Percentiles rank a stretch among this genome's conserved stretches.
Conservation (phyloP, 64 coral and sea anemone genomes). For the Stichodactyla helianthus region DNA sequence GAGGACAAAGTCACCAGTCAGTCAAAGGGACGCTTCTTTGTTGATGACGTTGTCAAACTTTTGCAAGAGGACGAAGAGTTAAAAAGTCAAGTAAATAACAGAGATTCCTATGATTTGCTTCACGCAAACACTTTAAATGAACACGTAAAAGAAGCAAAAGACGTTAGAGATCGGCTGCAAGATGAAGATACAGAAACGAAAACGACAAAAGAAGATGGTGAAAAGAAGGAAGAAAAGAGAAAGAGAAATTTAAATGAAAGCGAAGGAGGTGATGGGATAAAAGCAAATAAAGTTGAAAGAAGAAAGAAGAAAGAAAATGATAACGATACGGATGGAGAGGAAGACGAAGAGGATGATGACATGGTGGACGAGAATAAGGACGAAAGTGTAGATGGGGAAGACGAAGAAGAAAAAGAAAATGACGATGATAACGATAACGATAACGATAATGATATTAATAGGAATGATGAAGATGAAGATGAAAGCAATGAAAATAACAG, state of each 20-base stretch:
- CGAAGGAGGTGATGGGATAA: not conserved
- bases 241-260: not conserved
- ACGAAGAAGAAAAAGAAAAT: not conserved
- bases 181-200: not conserved
- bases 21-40: not conserved
- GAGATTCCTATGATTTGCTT: not conserved
- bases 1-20: not conserved
- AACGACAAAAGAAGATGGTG: not conserved
- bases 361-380: not conserved
- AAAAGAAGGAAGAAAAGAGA: not conserved
- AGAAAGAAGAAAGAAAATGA: not conserved
- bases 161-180: not conserved
- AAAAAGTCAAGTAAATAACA: not conserved
- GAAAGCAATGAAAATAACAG: no score
- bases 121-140: not conserved
- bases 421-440: not conserved
- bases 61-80: not conserved
- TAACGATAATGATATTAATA: not conserved
- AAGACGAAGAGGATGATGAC: not conserved
- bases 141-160: not conserved
- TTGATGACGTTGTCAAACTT: constrained; percentile 12
- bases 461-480: not conserved
- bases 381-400: not conserved
- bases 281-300: not conserved
- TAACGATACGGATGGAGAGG: not conserved